phyloP scores from a whole-genome alignment of 2,113 vertebrate genomes.

The Salvelinus alpinus region DNA sequence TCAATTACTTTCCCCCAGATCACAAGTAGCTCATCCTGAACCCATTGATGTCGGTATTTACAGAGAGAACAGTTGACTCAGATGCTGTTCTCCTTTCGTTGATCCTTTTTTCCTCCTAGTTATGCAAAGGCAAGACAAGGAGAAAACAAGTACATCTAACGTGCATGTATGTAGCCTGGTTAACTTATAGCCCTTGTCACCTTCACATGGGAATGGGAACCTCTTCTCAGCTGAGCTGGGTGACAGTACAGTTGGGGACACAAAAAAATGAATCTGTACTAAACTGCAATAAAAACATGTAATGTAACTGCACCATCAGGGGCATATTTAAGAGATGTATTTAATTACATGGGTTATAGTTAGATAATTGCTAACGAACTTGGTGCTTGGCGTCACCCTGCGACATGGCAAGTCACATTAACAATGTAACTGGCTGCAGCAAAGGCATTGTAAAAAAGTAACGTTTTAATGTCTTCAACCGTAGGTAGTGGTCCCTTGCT shows the following conservation, averaged over 20 bases:
- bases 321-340: neutral
- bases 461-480: too few species aligned
- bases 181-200: slow-evolving; percentile 38
- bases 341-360: too few species aligned
- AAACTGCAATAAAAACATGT: too few species aligned
- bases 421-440: too few species aligned
- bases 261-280: too few species aligned
- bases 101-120: slow-evolving; percentile 58
- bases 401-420: too few species aligned
- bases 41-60: slow-evolving; percentile 59
- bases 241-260: too few species aligned
- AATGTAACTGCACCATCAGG: neutral
- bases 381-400: too few species aligned
- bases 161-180: slow-evolving; percentile 55
- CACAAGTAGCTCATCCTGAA: slow-evolving; percentile 43
- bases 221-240: neutral
- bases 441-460: too few species aligned
- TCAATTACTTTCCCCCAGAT: slow-evolving; percentile 34
- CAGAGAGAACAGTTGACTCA: slow-evolving; percentile 61
- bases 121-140: slow-evolving; percentile 53
- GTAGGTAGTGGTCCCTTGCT: neutral
- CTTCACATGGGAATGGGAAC: neutral
- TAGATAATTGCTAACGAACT: too few species aligned
- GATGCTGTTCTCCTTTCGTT: slow-evolving; percentile 58
- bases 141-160: slow-evolving; percentile 41